These are phyloP conservation scores for Oreocharis arfaki DNA, from an alignment of 2,113 vertebrate genomes.

Conservation along the genomic window DNA sequence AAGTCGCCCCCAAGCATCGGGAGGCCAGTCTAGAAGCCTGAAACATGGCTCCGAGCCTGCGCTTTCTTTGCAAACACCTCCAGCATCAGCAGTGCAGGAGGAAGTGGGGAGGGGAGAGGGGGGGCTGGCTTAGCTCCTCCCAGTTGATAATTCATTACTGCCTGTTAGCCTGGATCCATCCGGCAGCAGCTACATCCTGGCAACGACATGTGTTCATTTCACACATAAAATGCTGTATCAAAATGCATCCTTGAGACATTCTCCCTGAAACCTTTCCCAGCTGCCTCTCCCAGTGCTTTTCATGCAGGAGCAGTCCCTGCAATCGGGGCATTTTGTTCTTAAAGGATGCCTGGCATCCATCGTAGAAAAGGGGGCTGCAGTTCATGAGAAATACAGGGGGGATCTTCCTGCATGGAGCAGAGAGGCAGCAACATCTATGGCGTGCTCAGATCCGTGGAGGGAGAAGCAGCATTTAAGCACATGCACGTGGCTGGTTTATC, in stretches of 20 bases:
- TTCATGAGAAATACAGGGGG: background rate
- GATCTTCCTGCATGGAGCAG: background rate
- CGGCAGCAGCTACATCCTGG: conserved; percentile 1
- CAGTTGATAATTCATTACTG: background rate
- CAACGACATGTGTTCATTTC: background rate
- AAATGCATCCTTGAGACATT: background rate
- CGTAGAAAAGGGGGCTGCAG: background rate
- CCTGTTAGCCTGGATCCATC: background rate
- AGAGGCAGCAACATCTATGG: background rate
- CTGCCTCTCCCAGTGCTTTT: background rate
- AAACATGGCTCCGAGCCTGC: background rate
- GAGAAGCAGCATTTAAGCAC: background rate
- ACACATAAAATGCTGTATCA: conserved; percentile 16
- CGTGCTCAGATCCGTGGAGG: accelerated
- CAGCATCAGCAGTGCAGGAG: conserved; percentile 21
- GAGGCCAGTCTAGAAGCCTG: background rate
- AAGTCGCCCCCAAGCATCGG: accelerated
- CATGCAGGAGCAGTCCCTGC: background rate
- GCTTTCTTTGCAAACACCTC: background rate
- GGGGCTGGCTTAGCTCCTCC: conserved; percentile 25
- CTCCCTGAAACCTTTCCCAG: background rate
- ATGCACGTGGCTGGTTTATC: background rate
- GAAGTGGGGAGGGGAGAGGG: background rate
- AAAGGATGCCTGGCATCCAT: background rate
- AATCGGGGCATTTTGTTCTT: background rate